These are phyloP conservation scores for Melieria crassipennis DNA, from an alignment of 2,888 invertebrate genomes.

Conservation along the genomic window DNA sequence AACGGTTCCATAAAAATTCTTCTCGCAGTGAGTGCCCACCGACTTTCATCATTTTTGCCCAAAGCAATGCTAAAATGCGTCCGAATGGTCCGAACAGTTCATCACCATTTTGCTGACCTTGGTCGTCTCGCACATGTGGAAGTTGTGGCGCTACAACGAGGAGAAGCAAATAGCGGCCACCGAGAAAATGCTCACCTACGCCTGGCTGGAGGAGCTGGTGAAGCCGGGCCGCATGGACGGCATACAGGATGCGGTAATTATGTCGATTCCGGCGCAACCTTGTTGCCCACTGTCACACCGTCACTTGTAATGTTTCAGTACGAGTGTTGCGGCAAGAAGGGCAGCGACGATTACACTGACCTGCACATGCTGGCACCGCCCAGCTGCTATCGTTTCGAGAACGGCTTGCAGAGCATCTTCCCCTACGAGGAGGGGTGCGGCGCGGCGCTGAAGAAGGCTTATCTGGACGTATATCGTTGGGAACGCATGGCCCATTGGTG, in stretches of 20 bases:
- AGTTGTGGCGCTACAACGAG: slow-evolving; percentile 52
- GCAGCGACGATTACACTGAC: slow-evolving; percentile 50
- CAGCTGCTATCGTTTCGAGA: slow-evolving; percentile 50
- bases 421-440: slow-evolving; percentile 52
- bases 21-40: slow-evolving; percentile 46
- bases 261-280: no score
- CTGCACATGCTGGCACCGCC: slow-evolving; percentile 45
- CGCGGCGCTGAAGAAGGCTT: slow-evolving; percentile 47
- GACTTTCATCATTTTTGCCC: background rate
- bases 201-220: slow-evolving; percentile 53
- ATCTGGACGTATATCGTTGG: slow-evolving; percentile 48
- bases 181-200: slow-evolving; percentile 49
- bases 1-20: slow-evolving; percentile 56
- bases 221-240: slow-evolving; percentile 51
- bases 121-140: slow-evolving; percentile 52
- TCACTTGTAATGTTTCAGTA: slow-evolving; percentile 44
- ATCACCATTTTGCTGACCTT: slow-evolving; percentile 47
- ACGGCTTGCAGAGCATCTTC: slow-evolving; percentile 40
- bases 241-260: slow-evolving; percentile 50
- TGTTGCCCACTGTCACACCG: no score
- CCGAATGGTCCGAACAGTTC: slow-evolving; percentile 43
- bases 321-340: slow-evolving; percentile 54
- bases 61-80: background rate
- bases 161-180: slow-evolving; percentile 45
- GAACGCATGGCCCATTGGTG: slow-evolving; percentile 52